Evolutionary conservation across 30 jellyfish, hydroid and myxozoan species (phyloP), one percentile per base, ranked within the genome.

Genomic region (Clytia hemisphaerica): DNA sequence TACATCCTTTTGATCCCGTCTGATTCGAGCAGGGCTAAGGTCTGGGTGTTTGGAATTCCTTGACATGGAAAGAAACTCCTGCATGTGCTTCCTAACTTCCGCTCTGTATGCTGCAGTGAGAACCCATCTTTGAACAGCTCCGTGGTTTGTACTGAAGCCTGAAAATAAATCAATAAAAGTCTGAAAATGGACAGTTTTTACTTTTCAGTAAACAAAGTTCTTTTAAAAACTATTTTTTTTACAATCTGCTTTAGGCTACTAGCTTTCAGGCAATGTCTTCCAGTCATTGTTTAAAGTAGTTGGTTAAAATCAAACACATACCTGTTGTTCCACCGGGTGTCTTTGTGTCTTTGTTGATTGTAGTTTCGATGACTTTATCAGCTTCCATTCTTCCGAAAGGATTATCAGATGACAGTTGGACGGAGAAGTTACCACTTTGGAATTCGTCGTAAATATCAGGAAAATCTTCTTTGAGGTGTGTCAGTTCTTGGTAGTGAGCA

Each of bases 321-420:
- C 53, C 36, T 32, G 14, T 51, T 22, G 3, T 10, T 19, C 79
- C 69, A 9, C 78, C 78, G 4, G 85, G 85, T 54, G 85, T 73
- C 53, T 72, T 72, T 9, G 84, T 54, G 34, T 54, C 84, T 58
- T 33, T 45, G 40, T 71, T 71, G 64, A 72, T 58, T 3, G 85
- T 73, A 45, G 49, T 57, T 45, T 57, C 84, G 22, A 61, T 73
- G 1, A 61, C 51, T 59, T 73, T 60, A 19, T 73, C 78, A 34
- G 85, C 77, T 37, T 73, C 85, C 42, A 14, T 73, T 58, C 79
- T n/a, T 34, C 85, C 85, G 58, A 73, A 73, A 29, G 79, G 72
- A 55, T 73, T 73, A 29, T 54, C 44, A 5, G 21, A 9, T n/a
- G 45, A 71, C 57, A 71, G 68, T 54, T 71, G 83, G n/a, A 71